Evolutionary conservation across 2,113 vertebrate genomes (phyloP).

Genomic region (Cephalopholis sonnerati): DNA sequence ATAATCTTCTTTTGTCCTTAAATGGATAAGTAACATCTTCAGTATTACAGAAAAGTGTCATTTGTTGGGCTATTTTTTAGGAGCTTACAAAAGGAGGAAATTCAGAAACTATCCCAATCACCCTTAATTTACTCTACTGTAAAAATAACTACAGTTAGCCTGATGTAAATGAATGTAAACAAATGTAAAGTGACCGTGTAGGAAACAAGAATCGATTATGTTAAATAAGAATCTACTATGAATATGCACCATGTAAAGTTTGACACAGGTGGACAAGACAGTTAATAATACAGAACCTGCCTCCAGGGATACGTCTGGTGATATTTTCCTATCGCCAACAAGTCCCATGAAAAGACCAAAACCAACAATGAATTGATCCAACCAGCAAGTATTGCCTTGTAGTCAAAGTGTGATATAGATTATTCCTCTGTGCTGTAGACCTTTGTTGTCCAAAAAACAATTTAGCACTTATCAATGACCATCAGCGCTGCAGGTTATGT

Average conservation of each 20-base stretch:
- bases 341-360: neutral
- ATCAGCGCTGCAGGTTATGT: neutral
- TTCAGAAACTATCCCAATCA: no score
- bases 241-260: neutral
- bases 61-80: no score
- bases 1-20: no score
- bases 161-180: no score
- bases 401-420: neutral
- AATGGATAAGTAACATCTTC: no score
- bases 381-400: neutral
- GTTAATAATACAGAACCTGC: neutral
- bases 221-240: neutral
- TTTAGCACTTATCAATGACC: neutral
- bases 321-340: neutral
- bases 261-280: neutral
- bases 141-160: no score
- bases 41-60: no score
- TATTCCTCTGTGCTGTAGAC: neutral
- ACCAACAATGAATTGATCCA: neutral
- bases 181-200: no score
- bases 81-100: no score
- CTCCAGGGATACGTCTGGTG: neutral
- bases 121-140: no score
- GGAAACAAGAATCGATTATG: no score
- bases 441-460: neutral